Base-by-base conservation (phyloP, 2,113 vertebrate genomes). In the Cygnus atratus region DNA sequence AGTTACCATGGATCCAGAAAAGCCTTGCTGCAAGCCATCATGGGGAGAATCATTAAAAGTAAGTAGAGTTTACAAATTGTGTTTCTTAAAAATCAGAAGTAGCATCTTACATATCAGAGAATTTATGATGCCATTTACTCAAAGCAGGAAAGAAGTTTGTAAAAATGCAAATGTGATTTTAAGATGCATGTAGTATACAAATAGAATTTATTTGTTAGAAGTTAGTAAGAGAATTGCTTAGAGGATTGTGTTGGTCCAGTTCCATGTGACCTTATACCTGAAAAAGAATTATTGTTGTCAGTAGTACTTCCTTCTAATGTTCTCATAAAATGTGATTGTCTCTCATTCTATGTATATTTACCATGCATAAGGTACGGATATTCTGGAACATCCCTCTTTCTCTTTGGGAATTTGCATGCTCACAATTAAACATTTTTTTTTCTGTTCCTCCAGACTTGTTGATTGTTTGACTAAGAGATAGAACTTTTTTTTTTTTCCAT, bases 21-120 rank as follows among this genome's bases (percentile, higher is more conserved):
- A 98, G 61, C 97, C 97, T 81, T 98, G 98, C 88, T 94, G 97
- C 74, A 98, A 98, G 76, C 98, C 98, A 28, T 98, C 98, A 0
- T 98, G 98, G 98, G 91, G 72, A 44, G 98, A 98, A 79, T 98
- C 98, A 24, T 65, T 98, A 61, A 98, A 98, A 98, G 98, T 98
- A 95, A 97, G 93, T 58, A 12, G 33, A 72, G 13, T 68, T 92
- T 90, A 61, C 39, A 76, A 61, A 33, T 3, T 35, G 18, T 15
- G 15, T 77, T 74, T 70, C 73, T 75, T 75, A 48, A 88, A 75
- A 2, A 18, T 46, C 10, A 35, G 43, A 87, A 87, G 57, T 28
- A 57, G 26, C 17, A 72, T 43, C 11, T 41, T 65, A 39, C 29
- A 35, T 54, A 68, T 63, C 18, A 68, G 43, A 61, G 66, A 68